Evolutionary conservation across 1,140 invertebrate genomes (phyloP), one percentile per base, ranked within the genome.

Genomic region (Proales similis): DNA sequence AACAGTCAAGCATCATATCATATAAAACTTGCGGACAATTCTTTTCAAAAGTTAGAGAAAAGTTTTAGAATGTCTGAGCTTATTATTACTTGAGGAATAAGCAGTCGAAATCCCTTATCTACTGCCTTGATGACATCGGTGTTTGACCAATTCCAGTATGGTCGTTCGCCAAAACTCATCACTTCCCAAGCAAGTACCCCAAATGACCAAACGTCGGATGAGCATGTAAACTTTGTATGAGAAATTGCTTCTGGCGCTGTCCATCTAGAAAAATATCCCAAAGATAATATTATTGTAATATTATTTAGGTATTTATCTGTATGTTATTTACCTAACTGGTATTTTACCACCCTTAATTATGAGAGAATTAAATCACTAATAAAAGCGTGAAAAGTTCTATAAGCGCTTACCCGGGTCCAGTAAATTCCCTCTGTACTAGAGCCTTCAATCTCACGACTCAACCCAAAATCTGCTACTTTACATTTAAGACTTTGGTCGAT

Each of bases 61-160:
- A n/a, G n/a, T n/a, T n/a, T n/a, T n/a, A n/a, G n/a, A n/a, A n/a
- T n/a, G n/a, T n/a, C n/a, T n/a, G 38, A 6, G 9, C 20, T 49
- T 2, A 4, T 27, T 20, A 4, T 65, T 70, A 79, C 89, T 88
- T 92, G 91, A n/a, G 92, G 91, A 3, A 90, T 87, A 48, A 91
- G 91, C 64, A 96, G 80, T 32, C 79, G 70, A 68, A 95, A 96
- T 4, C 92, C 93, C 68, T 93, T 93, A 71, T 97, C 92, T 72
- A 97, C 94, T 63, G 90, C 92, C 71, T 96, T 94, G 69, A 99
- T 98, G 14, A 98, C 94, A 79, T 97, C 92, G 76, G 93, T 94
- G 78, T 99, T 99, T 60, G 89, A 93, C 95, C 95, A 98, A 78
- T 97, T 97, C 93, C 93, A 98, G 77, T 97, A 99, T 11, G 95